A percentile compares a stretch with the other conserved stretches of the same genome.
Evolutionary conservation across 2,888 invertebrate species (phyloP).

Genomic region (Marasmarcha lunaedactyla): DNA sequence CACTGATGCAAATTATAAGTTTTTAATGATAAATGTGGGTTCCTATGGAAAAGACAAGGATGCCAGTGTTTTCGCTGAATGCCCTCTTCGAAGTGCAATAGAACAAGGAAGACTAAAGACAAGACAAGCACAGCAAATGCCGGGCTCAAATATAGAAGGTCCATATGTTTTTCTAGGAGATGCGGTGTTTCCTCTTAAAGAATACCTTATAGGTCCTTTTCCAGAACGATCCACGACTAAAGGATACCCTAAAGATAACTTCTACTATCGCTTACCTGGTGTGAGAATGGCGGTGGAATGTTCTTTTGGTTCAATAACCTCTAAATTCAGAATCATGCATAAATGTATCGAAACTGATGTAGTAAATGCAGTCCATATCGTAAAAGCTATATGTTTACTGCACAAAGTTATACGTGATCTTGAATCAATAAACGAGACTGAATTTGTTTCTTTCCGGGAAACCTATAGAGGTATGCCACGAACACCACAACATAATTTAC

Average conservation of each 20-base stretch:
- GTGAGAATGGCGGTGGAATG: constrained; percentile 16
- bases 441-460: constrained; percentile 14
- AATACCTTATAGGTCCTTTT: constrained; percentile 12
- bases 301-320: constrained; percentile 17
- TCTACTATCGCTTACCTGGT: constrained; percentile 16
- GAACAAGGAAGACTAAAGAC: constrained; percentile 14
- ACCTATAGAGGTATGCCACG: constrained; percentile 12
- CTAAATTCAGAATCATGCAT: constrained; percentile 14
- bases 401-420: constrained; percentile 17
- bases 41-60: constrained; percentile 8
- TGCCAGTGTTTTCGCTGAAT: too few relatives aligned
- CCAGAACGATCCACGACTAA: constrained; percentile 9
- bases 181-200: constrained; percentile 16
- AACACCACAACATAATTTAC: constrained; percentile 10
- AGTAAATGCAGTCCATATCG: constrained; percentile 15
- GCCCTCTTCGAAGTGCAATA: constrained; percentile 6
- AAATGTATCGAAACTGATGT: constrained; percentile 14
- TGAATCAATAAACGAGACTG: constrained; percentile 15
- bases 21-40: constrained; percentile 17
- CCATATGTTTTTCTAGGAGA: constrained; percentile 11
- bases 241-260: constrained; percentile 15
- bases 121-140: constrained; percentile 15
- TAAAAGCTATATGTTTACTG: constrained; percentile 16
- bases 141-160: constrained; percentile 3
- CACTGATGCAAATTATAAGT: constrained; percentile 20